Evolutionary conservation across 2,797 vertebrate genomes (phyloP).

Genomic region (Gobionotothen gibberifrons): DNA sequence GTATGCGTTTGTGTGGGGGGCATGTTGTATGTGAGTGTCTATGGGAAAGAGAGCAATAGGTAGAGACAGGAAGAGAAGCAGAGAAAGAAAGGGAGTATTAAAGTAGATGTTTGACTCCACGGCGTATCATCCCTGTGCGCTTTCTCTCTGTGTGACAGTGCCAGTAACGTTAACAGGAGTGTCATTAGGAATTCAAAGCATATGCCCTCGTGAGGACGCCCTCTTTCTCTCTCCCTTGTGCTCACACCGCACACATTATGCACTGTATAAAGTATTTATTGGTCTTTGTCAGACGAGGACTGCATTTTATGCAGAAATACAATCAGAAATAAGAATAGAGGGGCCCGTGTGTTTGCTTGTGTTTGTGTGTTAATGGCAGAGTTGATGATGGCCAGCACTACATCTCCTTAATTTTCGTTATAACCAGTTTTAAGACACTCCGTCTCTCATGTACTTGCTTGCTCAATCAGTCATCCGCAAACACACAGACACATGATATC

Average conservation of each 20-base stretch:
- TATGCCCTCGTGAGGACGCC: constrained; percentile 85
- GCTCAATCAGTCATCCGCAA: constrained; percentile 68
- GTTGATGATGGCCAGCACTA: constrained; percentile 43
- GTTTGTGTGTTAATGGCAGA: constrained; percentile 45
- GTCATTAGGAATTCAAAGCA: constrained; percentile 89
- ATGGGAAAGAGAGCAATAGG: constrained; percentile 55
- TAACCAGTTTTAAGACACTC: constrained; percentile 43
- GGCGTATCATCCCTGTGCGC: constrained; percentile 64
- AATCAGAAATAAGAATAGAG: constrained; percentile 73
- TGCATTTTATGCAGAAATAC: constrained; percentile 77
- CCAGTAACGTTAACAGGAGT: constrained; percentile 84
- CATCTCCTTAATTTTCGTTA: constrained; percentile 43
- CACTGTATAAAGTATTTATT: constrained; percentile 90
- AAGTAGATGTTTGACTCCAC: constrained; percentile 75
- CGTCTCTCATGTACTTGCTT: constrained; percentile 57
- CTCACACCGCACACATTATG: constrained; percentile 86
- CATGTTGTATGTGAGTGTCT: constrained; percentile 42
- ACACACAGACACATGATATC: constrained; percentile 16
- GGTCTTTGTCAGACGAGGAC: constrained; percentile 83
- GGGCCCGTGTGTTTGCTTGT: constrained; percentile 42
- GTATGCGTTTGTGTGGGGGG: constrained; percentile 60
- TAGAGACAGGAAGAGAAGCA: constrained; percentile 41
- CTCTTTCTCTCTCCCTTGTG: constrained; percentile 82
- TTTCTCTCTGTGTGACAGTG: constrained; percentile 74
- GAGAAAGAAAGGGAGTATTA: constrained; percentile 57